Conservation (phyloP, 2,888 invertebrate genomes). For the Nomada ruficornis region DNA sequence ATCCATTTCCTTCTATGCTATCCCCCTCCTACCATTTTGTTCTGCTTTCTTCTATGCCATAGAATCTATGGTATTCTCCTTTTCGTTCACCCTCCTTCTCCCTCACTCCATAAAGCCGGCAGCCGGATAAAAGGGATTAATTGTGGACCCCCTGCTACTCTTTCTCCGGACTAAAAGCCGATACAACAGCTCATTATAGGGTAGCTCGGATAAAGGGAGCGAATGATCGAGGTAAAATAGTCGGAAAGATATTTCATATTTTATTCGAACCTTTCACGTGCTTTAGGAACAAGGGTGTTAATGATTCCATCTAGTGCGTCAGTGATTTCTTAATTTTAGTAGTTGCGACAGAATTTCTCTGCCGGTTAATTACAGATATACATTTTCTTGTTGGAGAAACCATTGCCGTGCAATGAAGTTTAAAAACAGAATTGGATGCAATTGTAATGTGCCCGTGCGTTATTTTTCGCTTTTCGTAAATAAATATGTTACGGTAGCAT, state of each 20-base stretch:
- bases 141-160: constrained; percentile 42
- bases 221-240: constrained; percentile 35
- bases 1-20: not conserved
- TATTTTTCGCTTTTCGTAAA: constrained; percentile 1
- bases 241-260: constrained; percentile 54
- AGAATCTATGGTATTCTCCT: not conserved
- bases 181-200: constrained; percentile 68
- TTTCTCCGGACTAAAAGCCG: constrained; percentile 55
- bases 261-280: not conserved
- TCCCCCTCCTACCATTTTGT: not conserved
- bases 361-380: constrained; percentile 23
- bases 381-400: not conserved
- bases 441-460: not conserved
- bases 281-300: constrained; percentile 10
- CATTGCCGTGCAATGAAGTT: not conserved
- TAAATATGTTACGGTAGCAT: not conserved
- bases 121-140: constrained; percentile 68
- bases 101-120: not conserved
- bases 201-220: constrained; percentile 33
- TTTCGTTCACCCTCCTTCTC: not conserved
- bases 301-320: constrained; percentile 37
- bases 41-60: not conserved
- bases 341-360: not conserved
- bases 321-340: constrained; percentile 29
- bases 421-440: not conserved